These are phyloP conservation scores for Noctua comes DNA, from an alignment of 2,888 invertebrate genomes.

Conservation along the genomic window DNA sequence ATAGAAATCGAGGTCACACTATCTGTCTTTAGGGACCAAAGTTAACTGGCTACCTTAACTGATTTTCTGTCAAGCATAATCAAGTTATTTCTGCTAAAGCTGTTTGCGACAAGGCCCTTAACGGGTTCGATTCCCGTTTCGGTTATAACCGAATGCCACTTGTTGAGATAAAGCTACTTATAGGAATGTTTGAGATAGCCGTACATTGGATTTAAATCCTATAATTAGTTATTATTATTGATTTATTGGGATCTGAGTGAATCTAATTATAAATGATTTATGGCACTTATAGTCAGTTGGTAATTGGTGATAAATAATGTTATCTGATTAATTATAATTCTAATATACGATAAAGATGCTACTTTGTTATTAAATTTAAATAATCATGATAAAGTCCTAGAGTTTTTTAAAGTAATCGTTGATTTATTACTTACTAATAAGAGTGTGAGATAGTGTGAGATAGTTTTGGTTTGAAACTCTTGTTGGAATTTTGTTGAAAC, in stretches of 20 bases:
- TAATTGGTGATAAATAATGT: constrained; percentile 48
- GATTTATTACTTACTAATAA: constrained; percentile 14
- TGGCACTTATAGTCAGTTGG: neutral
- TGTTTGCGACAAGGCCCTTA: constrained; percentile 69
- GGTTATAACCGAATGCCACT: constrained; percentile 70
- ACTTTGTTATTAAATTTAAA: constrained; percentile 4
- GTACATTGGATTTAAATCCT: constrained; percentile 24
- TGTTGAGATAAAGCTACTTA: constrained; percentile 66
- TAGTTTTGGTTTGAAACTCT: neutral
- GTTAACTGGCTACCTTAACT: constrained; percentile 64
- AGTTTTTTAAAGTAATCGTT: neutral
- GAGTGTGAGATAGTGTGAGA: too few relatives aligned
- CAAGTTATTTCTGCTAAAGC: constrained; percentile 72
- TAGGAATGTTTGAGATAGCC: constrained; percentile 65
- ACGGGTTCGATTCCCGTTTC: constrained; percentile 67
- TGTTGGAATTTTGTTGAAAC: neutral
- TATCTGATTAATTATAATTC: constrained; percentile 33
- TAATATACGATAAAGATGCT: constrained; percentile 11
- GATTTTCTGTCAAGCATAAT: constrained; percentile 73
- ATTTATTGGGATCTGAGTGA: constrained; percentile 40
- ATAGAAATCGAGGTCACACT: constrained; percentile 50
- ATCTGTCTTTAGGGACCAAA: constrained; percentile 48
- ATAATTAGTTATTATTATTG: constrained; percentile 53
- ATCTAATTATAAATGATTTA: constrained; percentile 58
- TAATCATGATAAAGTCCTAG: constrained; percentile 6